Conservation (phyloP, 1,140 invertebrate species). For the Drosophila aff. region DNA sequence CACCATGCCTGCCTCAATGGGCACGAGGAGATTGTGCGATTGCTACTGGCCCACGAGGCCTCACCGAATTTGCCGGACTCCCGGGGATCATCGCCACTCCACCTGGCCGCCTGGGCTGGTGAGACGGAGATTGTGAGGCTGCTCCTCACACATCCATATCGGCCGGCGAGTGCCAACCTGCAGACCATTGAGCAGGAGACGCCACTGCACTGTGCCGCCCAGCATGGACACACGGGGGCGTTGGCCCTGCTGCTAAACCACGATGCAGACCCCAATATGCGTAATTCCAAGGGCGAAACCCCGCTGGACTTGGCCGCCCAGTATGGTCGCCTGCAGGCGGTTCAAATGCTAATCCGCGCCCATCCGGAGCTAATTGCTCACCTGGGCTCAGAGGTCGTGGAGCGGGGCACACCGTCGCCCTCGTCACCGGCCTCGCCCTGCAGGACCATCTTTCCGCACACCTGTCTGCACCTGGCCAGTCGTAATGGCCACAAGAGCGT, state of each 20-base stretch:
- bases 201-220: conserved; percentile 96
- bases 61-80: conserved; percentile 94
- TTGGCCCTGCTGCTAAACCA: conserved; percentile 94
- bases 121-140: conserved; percentile 93
- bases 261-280: conserved; percentile 95
- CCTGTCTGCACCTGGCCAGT: conserved; percentile 96
- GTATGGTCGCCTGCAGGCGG: conserved; percentile 93
- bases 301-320: conserved; percentile 97
- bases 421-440: conserved; percentile 72
- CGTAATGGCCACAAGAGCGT: conserved; percentile 95
- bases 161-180: conserved; percentile 92
- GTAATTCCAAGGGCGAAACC: conserved; percentile 95
- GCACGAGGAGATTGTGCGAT: conserved; percentile 95
- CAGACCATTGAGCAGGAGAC: conserved; percentile 97
- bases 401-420: conserved; percentile 56
- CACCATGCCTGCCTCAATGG: conserved; percentile 98
- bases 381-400: conserved; percentile 86
- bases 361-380: conserved; percentile 92
- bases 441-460: conserved; percentile 89
- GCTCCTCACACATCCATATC: conserved; percentile 91
- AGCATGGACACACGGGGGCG: conserved; percentile 97
- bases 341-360: conserved; percentile 92
- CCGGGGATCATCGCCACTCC: conserved; percentile 94
- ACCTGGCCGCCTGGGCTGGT: conserved; percentile 95
- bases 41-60: conserved; percentile 94